Conservation (phyloP, 2,797 vertebrate species). For the Chelmon rostratus region DNA sequence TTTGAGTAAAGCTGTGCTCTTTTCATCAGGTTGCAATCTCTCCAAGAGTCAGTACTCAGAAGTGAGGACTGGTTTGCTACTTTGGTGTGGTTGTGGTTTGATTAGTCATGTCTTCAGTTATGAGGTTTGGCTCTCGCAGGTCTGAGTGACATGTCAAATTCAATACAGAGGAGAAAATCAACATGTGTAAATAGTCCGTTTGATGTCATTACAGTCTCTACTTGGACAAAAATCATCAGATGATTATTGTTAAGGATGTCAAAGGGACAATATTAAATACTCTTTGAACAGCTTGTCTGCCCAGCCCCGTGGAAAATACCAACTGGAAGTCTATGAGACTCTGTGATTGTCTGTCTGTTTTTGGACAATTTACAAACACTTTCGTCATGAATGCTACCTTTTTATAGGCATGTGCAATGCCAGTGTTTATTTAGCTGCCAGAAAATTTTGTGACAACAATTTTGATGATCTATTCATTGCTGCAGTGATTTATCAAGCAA, state of each 20-base stretch:
- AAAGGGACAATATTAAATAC: background rate
- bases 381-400: background rate
- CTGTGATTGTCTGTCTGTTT: background rate
- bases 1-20: conserved; percentile 44
- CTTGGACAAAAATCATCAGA: background rate
- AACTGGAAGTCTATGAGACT: background rate
- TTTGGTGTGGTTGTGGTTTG: background rate
- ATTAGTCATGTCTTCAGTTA: conserved; percentile 27
- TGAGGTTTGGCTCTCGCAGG: background rate
- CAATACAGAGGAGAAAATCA: background rate
- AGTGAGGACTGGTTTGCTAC: background rate
- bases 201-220: background rate
- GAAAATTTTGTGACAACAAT: background rate
- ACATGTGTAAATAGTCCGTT: background rate
- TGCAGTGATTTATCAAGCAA: background rate
- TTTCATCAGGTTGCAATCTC: conserved; percentile 37
- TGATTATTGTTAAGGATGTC: background rate
- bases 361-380: background rate
- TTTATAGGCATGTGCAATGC: no score
- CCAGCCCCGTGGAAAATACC: background rate
- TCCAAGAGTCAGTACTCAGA: conserved; percentile 15
- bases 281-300: background rate
- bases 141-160: background rate
- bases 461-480: background rate
- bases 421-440: background rate